phyloP scores from a whole-genome alignment of 1,140 invertebrate species.

The Doryteuthis pealeii region DNA sequence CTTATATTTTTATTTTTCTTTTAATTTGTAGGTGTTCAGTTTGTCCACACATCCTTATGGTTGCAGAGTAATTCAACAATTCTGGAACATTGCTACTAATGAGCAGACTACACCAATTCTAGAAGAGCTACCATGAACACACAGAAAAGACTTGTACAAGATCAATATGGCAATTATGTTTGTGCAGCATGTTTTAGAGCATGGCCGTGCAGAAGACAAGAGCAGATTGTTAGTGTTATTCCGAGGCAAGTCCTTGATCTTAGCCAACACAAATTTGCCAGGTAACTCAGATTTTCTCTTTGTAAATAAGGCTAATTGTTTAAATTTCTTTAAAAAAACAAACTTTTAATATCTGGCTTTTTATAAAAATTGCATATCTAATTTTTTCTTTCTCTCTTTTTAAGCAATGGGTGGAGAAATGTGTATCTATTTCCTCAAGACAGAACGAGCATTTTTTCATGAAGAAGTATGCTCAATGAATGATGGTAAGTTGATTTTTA shows the following conservation, averaged over 20 bases:
- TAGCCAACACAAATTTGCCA: slow-evolving; percentile 98
- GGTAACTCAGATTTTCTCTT: slow-evolving; percentile 40
- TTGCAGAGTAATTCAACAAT: slow-evolving; percentile 98
- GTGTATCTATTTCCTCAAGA: slow-evolving; percentile 57
- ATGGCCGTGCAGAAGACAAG: slow-evolving; percentile 89
- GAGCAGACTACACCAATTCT: slow-evolving; percentile 96
- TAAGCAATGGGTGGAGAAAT: slow-evolving; percentile 62
- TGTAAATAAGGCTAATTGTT: too few relatives aligned
- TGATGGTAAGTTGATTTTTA: slow-evolving; percentile 47
- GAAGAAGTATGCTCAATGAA: slow-evolving; percentile 59
- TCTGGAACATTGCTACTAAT: slow-evolving; percentile 94
- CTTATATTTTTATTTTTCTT: too few relatives aligned
- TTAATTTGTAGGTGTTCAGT: slow-evolving; percentile 75
- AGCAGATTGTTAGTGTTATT: slow-evolving; percentile 87
- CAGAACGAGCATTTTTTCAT: slow-evolving; percentile 56
- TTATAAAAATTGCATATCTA: too few relatives aligned
- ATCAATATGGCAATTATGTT: slow-evolving; percentile 99
- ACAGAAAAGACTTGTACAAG: slow-evolving; percentile 96
- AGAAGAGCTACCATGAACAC: slow-evolving; percentile 90
- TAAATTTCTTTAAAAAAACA: background rate
- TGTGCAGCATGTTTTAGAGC: slow-evolving; percentile 76
- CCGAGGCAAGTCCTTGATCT: slow-evolving; percentile 91
- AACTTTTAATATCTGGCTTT: background rate
- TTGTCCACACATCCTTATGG: slow-evolving; percentile 99
- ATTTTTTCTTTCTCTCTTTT: slow-evolving; percentile 25